Evolutionary conservation across 2,888 invertebrate species (phyloP).

Genomic region (Brachyopa scutellaris): DNA sequence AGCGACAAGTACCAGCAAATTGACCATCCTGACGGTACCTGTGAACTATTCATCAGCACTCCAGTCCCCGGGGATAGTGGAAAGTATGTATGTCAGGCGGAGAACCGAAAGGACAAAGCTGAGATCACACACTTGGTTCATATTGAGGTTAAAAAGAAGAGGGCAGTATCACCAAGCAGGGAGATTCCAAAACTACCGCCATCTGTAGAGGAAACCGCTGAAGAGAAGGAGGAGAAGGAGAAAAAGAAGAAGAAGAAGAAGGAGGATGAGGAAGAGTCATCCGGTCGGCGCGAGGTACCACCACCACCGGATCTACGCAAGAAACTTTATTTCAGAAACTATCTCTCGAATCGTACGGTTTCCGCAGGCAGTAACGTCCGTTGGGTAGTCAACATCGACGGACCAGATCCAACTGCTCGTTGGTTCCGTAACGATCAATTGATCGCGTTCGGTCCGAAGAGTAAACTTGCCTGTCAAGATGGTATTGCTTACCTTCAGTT

Average conservation of each 20-base stretch:
- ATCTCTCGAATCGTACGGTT: slow-evolving; percentile 89
- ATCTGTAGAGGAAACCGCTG: slow-evolving; percentile 75
- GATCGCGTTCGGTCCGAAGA: slow-evolving; percentile 84
- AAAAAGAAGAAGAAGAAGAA: slow-evolving; percentile 77
- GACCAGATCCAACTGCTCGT: slow-evolving; percentile 87
- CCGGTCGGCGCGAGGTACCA: slow-evolving; percentile 78
- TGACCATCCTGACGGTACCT: slow-evolving; percentile 89
- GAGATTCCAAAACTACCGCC: slow-evolving; percentile 77
- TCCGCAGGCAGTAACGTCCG: slow-evolving; percentile 89
- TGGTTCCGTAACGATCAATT: slow-evolving; percentile 88
- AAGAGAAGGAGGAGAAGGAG: slow-evolving; percentile 73
- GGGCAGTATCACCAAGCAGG: slow-evolving; percentile 77
- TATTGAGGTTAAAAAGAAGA: slow-evolving; percentile 84
- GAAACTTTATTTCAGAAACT: slow-evolving; percentile 86
- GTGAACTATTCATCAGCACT: slow-evolving; percentile 86
- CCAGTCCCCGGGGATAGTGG: slow-evolving; percentile 85
- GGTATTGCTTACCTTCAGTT: slow-evolving; percentile 90
- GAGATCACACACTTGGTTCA: slow-evolving; percentile 88
- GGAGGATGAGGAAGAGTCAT: slow-evolving; percentile 75
- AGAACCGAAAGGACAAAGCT: slow-evolving; percentile 88
- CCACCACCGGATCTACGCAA: slow-evolving; percentile 83
- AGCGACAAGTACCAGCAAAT: slow-evolving; percentile 86
- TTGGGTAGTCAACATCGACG: slow-evolving; percentile 90
- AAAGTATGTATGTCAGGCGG: slow-evolving; percentile 84
- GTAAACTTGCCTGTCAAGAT: slow-evolving; percentile 85